phyloP scores from a whole-genome alignment of 2,113 vertebrate genomes.

The Sinocyclocheilus anophthalmus region DNA sequence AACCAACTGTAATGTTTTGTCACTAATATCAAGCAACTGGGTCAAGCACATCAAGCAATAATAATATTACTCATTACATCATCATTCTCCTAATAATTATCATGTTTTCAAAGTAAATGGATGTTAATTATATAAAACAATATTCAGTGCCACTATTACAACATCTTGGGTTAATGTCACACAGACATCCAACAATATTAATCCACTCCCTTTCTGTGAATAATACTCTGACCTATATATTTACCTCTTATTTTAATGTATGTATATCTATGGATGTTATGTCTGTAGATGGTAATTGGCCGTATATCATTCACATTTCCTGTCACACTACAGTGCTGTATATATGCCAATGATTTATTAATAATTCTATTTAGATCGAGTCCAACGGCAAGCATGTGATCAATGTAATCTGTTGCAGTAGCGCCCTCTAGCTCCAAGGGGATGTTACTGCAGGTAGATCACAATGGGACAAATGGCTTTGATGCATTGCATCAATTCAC shows the following conservation, averaged over 20 bases:
- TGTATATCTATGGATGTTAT: neutral
- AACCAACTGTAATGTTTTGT: neutral
- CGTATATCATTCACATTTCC: neutral
- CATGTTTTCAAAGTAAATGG: neutral
- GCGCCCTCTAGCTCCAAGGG: slow-evolving; percentile 67
- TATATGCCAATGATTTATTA: neutral
- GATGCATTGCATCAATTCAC: neutral
- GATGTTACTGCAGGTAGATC: slow-evolving; percentile 61
- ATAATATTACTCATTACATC: neutral
- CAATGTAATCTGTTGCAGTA: slow-evolving; percentile 61
- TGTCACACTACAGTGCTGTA: neutral
- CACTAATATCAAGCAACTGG: neutral
- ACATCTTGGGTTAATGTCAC: neutral
- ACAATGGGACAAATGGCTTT: neutral
- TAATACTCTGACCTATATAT: neutral
- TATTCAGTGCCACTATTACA: neutral
- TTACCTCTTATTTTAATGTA: neutral
- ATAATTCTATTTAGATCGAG: neutral
- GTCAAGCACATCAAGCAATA: neutral
- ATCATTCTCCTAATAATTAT: neutral
- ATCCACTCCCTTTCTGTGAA: neutral
- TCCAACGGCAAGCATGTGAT: neutral
- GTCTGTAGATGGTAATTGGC: neutral
- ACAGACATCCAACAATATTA: neutral
- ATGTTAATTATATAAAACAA: neutral